A percentile compares a stretch with the other conserved stretches of the same genome.
phyloP scores from a whole-genome alignment of 2,113 vertebrate genomes.

The Eulemur rufifrons region DNA sequence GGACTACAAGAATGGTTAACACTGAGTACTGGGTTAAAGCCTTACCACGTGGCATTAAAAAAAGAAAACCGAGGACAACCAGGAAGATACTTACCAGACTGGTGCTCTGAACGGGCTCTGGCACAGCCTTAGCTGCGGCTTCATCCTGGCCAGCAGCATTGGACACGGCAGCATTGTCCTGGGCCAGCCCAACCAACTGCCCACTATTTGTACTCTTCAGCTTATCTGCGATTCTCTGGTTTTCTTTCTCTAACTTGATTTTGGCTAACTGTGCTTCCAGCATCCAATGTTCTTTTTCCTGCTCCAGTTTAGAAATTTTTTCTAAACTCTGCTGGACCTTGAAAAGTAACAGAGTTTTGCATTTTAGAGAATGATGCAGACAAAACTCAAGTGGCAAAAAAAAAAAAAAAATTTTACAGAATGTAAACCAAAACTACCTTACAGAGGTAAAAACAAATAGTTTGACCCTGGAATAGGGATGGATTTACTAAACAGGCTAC shows the following conservation, averaged over 20 bases:
- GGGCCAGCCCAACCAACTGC: slow-evolving; percentile 72
- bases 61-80: not conserved
- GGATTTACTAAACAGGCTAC: not conserved
- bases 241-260: slow-evolving; percentile 97
- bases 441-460: not conserved
- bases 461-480: not conserved
- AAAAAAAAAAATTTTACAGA: not conserved
- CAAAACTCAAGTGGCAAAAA: not conserved
- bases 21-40: not conserved
- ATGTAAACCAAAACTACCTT: slow-evolving; percentile 6
- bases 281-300: slow-evolving; percentile 99
- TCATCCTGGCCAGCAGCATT: slow-evolving; percentile 76
- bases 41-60: not conserved
- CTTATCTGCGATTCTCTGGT: slow-evolving; percentile 89
- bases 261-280: slow-evolving; percentile 96
- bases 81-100: slow-evolving; percentile 88
- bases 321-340: slow-evolving; percentile 98
- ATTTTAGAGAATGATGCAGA: slow-evolving; percentile 29
- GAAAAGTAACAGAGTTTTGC: slow-evolving; percentile 46
- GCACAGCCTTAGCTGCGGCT: slow-evolving; percentile 72
- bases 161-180: slow-evolving; percentile 61
- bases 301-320: slow-evolving; percentile 97
- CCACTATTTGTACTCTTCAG: slow-evolving; percentile 80
- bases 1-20: not conserved
- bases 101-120: slow-evolving; percentile 84